These are phyloP conservation scores for Clarias fuscus DNA, from an alignment of 2,797 vertebrate genomes.

Conservation along the genomic window DNA sequence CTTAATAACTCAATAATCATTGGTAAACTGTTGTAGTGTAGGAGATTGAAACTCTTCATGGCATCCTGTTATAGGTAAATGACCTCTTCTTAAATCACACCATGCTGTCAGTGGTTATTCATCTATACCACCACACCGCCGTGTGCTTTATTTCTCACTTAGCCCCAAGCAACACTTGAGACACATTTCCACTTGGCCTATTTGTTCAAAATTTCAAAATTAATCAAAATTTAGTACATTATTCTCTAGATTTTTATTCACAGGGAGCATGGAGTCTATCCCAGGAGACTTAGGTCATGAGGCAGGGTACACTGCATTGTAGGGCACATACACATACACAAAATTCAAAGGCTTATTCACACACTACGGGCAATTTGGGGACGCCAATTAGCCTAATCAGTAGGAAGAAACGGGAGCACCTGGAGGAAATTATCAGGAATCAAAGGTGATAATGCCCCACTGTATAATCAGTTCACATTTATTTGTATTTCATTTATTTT, in stretches of 20 bases:
- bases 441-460: too few relatives aligned
- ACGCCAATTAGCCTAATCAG: too few relatives aligned
- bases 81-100: neutral
- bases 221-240: neutral
- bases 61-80: neutral
- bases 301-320: too few relatives aligned
- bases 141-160: neutral
- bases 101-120: neutral
- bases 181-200: neutral
- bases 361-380: too few relatives aligned
- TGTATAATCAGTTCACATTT: neutral
- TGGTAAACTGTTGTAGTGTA: neutral
- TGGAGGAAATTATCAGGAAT: too few relatives aligned
- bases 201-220: neutral
- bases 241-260: neutral
- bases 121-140: neutral
- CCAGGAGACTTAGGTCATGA: too few relatives aligned
- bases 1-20: neutral
- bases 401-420: too few relatives aligned
- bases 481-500: neutral
- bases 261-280: too few relatives aligned
- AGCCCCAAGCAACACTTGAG: neutral
- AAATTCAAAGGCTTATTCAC: too few relatives aligned
- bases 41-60: neutral
- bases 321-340: too few relatives aligned